Conservation (phyloP, 2,113 vertebrate species). For the Callopanchax toddi region DNA sequence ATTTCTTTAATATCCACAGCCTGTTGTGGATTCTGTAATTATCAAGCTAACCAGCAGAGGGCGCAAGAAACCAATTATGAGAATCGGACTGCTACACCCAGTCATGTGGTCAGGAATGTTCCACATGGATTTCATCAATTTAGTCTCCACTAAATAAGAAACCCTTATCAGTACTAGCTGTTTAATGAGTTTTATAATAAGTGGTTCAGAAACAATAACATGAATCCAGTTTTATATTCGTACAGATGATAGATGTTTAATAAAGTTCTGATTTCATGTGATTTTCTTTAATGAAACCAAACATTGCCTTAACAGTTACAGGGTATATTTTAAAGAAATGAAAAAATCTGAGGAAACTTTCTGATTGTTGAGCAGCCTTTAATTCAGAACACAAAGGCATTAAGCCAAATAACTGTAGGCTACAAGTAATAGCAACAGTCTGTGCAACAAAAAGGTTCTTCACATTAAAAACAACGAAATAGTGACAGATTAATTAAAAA, state of each 20-base stretch:
- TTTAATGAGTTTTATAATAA: background rate
- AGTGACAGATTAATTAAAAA: conserved; percentile 60
- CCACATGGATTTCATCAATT: conserved; percentile 1
- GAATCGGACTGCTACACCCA: background rate
- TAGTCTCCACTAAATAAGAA: background rate
- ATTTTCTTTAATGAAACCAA: too few relatives aligned
- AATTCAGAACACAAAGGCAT: conserved; percentile 53
- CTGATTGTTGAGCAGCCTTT: conserved; percentile 63
- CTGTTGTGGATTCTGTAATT: conserved; percentile 8
- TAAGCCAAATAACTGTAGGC: conserved; percentile 37
- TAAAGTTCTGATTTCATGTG: too few relatives aligned
- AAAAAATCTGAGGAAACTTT: conserved; percentile 45
- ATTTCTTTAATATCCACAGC: too few relatives aligned
- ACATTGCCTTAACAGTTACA: too few relatives aligned
- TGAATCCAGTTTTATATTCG: background rate
- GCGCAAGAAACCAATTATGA: conserved; percentile 14
- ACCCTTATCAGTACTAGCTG: background rate
- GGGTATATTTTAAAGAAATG: background rate
- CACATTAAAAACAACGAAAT: conserved; percentile 52
- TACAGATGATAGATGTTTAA: background rate
- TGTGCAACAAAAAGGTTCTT: conserved; percentile 53
- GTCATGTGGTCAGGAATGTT: conserved; percentile 1
- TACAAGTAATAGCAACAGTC: conserved; percentile 48
- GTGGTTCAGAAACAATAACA: background rate
- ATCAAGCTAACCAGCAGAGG: conserved; percentile 58